These are phyloP conservation scores for Phalacrocorax aristotelis DNA, from an alignment of 2,113 vertebrate genomes.

Conservation along the genomic window DNA sequence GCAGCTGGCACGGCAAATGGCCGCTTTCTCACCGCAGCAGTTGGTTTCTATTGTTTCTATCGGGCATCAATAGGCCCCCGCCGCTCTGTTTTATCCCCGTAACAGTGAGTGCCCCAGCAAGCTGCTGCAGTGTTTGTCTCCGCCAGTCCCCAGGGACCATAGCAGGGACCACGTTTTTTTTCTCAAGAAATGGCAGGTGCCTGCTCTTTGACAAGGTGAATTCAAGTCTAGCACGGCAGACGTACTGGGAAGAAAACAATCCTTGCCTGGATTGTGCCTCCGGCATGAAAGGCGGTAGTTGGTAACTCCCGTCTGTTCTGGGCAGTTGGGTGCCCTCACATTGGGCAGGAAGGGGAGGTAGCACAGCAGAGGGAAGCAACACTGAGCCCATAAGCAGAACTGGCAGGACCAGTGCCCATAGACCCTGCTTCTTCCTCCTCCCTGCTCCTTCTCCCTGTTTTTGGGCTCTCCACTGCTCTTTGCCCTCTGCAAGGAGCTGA, in stretches of 20 bases:
- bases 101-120: not conserved
- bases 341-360: not conserved
- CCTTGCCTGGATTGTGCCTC: not conserved
- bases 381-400: not conserved
- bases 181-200: not conserved
- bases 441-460: not conserved
- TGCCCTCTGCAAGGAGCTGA: not conserved
- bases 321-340: not conserved
- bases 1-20: constrained; percentile 20
- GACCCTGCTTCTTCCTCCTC: not conserved
- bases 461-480: not conserved
- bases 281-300: not conserved
- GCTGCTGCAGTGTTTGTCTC: not conserved
- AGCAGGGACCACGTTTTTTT: not conserved
- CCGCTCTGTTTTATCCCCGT: not conserved
- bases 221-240: not conserved
- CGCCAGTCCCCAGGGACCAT: not conserved
- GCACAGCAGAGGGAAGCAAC: no score
- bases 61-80: not conserved
- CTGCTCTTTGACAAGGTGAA: constrained; percentile 10
- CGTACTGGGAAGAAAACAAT: not conserved
- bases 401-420: not conserved
- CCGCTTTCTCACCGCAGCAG: not conserved
- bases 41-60: constrained; percentile 17
- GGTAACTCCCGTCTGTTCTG: not conserved